These are phyloP conservation scores for Mormyrus proboscirostris DNA, from an alignment of 2,797 vertebrate species.

Conservation along the genomic window DNA sequence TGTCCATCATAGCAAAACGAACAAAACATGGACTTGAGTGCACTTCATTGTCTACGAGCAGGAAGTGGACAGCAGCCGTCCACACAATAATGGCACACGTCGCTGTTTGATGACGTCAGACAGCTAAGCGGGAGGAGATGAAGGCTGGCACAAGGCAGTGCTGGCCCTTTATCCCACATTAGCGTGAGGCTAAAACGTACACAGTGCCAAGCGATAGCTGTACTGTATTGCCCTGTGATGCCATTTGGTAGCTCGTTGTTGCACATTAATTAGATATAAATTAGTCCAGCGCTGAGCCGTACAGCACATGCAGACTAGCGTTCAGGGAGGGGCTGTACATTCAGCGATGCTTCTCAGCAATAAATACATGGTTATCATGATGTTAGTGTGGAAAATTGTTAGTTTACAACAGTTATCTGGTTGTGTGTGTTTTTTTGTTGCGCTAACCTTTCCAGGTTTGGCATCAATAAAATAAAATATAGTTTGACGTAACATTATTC, in stretches of 20 bases:
- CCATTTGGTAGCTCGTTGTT: conserved; percentile 73
- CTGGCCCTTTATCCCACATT: conserved; percentile 36
- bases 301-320: conserved; percentile 56
- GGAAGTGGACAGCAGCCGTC: conserved; percentile 58
- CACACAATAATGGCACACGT: conserved; percentile 59
- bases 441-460: conserved; percentile 67
- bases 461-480: conserved; percentile 63
- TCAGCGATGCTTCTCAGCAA: conserved; percentile 65
- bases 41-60: conserved; percentile 70
- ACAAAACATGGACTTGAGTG: conserved; percentile 77
- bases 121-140: conserved; percentile 63
- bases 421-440: conserved; percentile 39
- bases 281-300: conserved; percentile 65
- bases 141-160: conserved; percentile 41
- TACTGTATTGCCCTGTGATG: conserved; percentile 70
- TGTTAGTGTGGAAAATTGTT: conserved; percentile 73
- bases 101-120: conserved; percentile 55
- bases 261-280: conserved; percentile 77
- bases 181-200: conserved; percentile 39
- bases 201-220: conserved; percentile 49
- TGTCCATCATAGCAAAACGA: conserved; percentile 88
- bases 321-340: conserved; percentile 79
- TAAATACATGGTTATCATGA: conserved; percentile 61
- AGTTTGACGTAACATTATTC: conserved; percentile 75
- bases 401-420: conserved; percentile 61